Conservation (phyloP, 1,140 invertebrate species). For the Heliconius nattereri region DNA sequence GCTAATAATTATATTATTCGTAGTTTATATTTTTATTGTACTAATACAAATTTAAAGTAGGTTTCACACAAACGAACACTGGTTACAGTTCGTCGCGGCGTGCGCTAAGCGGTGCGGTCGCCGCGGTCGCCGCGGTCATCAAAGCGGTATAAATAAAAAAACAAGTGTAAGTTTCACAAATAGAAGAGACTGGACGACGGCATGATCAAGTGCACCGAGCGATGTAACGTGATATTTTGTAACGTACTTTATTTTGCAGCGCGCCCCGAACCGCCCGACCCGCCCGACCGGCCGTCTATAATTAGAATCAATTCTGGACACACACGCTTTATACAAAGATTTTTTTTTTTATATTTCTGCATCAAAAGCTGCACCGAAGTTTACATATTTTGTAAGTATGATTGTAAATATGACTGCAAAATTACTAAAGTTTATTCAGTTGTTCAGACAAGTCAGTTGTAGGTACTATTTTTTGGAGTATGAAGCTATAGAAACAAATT, state of each 20-base stretch:
- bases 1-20: not conserved
- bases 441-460: too few species aligned
- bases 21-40: not conserved
- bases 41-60: slow-evolving; percentile 57
- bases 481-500: too few species aligned
- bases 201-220: slow-evolving; percentile 74
- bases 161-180: slow-evolving; percentile 56
- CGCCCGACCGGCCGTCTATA: slow-evolving; percentile 43
- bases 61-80: slow-evolving; percentile 44
- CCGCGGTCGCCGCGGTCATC: slow-evolving; percentile 58
- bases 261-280: slow-evolving; percentile 38
- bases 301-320: slow-evolving; percentile 49
- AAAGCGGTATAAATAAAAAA: slow-evolving; percentile 64
- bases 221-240: slow-evolving; percentile 74
- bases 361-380: too few species aligned
- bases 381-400: not conserved
- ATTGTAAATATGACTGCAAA: too few species aligned
- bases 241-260: slow-evolving; percentile 61
- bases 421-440: too few species aligned
- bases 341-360: not conserved
- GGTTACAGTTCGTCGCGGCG: slow-evolving; percentile 49
- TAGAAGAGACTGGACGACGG: slow-evolving; percentile 71
- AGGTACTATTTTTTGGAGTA: too few species aligned
- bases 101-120: slow-evolving; percentile 65
- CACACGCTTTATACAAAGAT: not conserved